Evolutionary conservation across 2,797 vertebrate species (phyloP).

Genomic region (Danio tinwini): DNA sequence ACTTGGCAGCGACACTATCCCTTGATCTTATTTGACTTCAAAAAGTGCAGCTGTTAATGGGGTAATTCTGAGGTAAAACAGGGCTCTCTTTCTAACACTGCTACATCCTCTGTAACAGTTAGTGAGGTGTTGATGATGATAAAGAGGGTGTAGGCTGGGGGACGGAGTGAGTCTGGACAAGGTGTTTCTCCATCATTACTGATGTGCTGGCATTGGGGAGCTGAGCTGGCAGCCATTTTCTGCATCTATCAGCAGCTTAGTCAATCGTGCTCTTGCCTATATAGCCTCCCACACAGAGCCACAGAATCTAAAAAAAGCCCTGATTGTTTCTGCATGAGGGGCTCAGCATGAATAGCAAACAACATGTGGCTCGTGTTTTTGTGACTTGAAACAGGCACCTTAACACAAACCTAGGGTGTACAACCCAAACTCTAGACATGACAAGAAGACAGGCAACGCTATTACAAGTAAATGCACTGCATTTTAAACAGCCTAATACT

Average conservation of each 20-base stretch:
- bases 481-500: background rate
- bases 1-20: conserved; percentile 36
- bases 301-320: conserved; percentile 52
- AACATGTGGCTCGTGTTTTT: conserved; percentile 50
- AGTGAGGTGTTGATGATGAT: conserved; percentile 75
- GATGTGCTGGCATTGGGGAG: conserved; percentile 67
- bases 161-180: conserved; percentile 59
- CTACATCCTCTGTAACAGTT: conserved; percentile 61
- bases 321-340: conserved; percentile 51
- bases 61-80: conserved; percentile 61
- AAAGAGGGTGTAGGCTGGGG: conserved; percentile 62
- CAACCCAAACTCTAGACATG: conserved; percentile 21
- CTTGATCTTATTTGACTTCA: conserved; percentile 53
- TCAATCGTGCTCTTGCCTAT: conserved; percentile 61
- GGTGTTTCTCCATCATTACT: conserved; percentile 71
- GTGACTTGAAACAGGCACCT: conserved; percentile 32
- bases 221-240: conserved; percentile 71
- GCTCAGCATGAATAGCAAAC: conserved; percentile 44
- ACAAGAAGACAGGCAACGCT: conserved; percentile 4
- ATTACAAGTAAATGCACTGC: background rate
- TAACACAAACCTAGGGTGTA: conserved; percentile 38
- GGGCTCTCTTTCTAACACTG: conserved; percentile 68
- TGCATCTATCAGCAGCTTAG: conserved; percentile 66
- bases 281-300: conserved; percentile 56
- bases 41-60: conserved; percentile 17